phyloP scores from a whole-genome alignment of 2,888 invertebrate genomes.

The Xestoiulus laeticollis region DNA sequence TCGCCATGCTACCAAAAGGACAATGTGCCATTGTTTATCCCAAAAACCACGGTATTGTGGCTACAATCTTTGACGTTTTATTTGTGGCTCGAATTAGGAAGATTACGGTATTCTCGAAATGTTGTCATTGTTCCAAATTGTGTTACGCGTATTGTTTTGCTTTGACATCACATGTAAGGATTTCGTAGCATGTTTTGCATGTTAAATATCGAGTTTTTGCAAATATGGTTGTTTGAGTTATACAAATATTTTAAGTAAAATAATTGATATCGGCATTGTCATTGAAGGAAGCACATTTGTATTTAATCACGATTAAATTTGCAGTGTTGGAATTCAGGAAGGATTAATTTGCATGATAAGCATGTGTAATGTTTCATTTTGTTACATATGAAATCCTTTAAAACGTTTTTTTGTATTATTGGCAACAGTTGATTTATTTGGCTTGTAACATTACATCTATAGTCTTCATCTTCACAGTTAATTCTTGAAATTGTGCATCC shows the following conservation, averaged over 20 bases:
- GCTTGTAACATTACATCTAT: no score
- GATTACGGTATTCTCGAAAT: background rate
- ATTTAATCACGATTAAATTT: background rate
- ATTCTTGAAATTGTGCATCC: no score
- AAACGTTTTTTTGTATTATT: no score
- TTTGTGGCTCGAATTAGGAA: background rate
- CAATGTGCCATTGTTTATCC: slow-evolving; percentile 35
- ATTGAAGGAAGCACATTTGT: no score
- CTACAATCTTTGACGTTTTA: background rate
- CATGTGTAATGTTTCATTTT: background rate
- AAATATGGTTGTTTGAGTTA: background rate
- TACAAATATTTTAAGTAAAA: background rate
- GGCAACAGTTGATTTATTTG: no score
- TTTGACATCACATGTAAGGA: background rate
- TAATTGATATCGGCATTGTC: background rate
- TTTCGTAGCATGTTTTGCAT: background rate
- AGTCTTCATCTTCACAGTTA: no score
- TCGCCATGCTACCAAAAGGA: background rate
- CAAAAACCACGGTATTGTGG: background rate
- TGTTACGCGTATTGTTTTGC: background rate
- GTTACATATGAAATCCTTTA: no score
- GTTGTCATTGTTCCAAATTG: background rate
- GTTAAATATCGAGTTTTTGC: background rate
- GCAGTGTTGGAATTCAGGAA: background rate
- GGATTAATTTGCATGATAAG: background rate